These are phyloP conservation scores for Magallana gigas DNA, from an alignment of 1,140 invertebrate species.

Conservation along the genomic window DNA sequence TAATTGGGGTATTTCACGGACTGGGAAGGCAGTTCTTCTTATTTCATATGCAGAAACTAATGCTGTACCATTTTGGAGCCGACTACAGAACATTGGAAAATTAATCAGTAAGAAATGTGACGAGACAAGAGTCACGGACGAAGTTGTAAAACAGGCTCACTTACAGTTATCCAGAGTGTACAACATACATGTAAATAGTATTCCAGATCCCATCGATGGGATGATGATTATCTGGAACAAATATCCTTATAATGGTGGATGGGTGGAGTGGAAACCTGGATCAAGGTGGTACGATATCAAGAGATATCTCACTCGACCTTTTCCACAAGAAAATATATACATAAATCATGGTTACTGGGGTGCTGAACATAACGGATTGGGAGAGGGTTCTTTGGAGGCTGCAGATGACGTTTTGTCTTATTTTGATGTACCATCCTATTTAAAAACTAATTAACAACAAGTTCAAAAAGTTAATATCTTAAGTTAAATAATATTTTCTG, in stretches of 20 bases:
- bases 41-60: slow-evolving; percentile 7
- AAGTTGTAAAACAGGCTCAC: neutral
- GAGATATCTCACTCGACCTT: neutral
- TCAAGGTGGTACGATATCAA: neutral
- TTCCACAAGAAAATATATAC: neutral
- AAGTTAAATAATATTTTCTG: too few species aligned
- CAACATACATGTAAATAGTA: neutral
- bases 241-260: slow-evolving; percentile 33
- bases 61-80: slow-evolving; percentile 12
- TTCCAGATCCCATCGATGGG: slow-evolving; percentile 21
- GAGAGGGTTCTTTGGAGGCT: neutral
- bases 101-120: neutral
- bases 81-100: neutral
- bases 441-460: neutral
- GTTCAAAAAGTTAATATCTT: too few species aligned
- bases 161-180: slow-evolving; percentile 37
- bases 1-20: slow-evolving; percentile 21
- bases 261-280: slow-evolving; percentile 32
- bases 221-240: slow-evolving; percentile 17
- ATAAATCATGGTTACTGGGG: slow-evolving; percentile 9
- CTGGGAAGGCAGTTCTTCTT: neutral
- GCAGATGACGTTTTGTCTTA: neutral
- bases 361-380: neutral
- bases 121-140: neutral
- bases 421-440: neutral